phyloP scores from a whole-genome alignment of 2,113 vertebrate genomes.

The Menura novaehollandiae region DNA sequence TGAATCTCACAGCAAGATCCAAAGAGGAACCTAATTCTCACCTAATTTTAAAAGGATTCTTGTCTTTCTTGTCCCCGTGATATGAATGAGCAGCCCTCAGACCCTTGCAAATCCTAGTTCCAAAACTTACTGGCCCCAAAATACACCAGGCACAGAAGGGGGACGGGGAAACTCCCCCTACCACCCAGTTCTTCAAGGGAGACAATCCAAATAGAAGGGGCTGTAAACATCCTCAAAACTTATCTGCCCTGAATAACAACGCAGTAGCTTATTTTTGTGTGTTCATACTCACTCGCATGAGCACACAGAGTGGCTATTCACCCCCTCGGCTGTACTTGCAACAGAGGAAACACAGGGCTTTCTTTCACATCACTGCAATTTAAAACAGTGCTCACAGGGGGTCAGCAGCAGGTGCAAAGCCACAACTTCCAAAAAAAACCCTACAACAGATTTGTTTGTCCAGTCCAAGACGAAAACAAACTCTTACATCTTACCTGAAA shows the following conservation, averaged over 20 bases:
- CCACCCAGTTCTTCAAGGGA: not conserved
- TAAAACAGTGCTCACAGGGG: not conserved
- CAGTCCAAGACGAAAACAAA: not conserved
- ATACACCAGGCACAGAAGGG: not conserved
- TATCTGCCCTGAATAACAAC: not conserved
- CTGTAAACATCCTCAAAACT: not conserved
- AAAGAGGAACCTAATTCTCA: not conserved
- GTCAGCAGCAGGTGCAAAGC: not conserved
- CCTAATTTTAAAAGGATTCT: not conserved
- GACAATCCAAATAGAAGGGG: not conserved
- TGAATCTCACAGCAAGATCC: rapidly evolving
- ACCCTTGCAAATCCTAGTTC: not conserved
- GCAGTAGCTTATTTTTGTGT: not conserved
- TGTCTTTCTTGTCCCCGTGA: not conserved
- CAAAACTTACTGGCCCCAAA: not conserved
- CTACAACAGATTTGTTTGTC: not conserved
- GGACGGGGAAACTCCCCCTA: not conserved
- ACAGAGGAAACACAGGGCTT: not conserved
- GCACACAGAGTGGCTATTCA: not conserved
- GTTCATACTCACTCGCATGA: rapidly evolving
- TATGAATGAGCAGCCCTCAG: not conserved
- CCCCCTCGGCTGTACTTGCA: not conserved
- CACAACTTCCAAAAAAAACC: not conserved
- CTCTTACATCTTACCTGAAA: not conserved
- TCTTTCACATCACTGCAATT: not conserved